These are phyloP conservation scores for Actinia equina DNA, from an alignment of 64 coral and sea anemone species.

Conservation along the genomic window DNA sequence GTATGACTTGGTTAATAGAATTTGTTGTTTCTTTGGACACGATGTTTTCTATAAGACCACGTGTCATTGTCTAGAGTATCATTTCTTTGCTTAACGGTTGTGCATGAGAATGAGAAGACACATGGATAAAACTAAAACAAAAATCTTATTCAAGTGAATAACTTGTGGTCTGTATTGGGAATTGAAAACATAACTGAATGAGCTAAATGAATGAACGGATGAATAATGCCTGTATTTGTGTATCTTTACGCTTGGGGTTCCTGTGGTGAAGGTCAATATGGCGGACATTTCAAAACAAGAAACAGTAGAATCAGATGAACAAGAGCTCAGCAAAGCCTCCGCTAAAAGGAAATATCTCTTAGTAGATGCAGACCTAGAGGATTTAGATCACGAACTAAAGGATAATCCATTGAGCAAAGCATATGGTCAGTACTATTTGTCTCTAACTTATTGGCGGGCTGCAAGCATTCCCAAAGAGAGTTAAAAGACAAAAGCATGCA, in stretches of 20 bases:
- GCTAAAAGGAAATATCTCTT: constrained; percentile 81
- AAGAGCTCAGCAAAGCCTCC: constrained; percentile 43
- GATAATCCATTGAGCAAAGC: constrained; percentile 78
- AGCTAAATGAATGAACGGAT: neutral
- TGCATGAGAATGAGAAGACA: neutral
- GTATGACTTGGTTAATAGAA: too few relatives aligned
- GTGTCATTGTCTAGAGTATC: too few relatives aligned
- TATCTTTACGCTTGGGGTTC: neutral
- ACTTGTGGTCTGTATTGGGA: too few relatives aligned
- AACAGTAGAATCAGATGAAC: neutral
- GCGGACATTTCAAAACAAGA: constrained; percentile 26
- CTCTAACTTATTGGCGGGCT: too few relatives aligned
- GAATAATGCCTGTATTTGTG: too few relatives aligned
- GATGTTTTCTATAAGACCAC: too few relatives aligned
- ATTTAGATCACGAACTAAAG: constrained; percentile 50
- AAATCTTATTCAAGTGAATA: neutral
- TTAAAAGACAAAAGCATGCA: too few relatives aligned
- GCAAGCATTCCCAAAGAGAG: too few relatives aligned
- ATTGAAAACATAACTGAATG: too few relatives aligned
- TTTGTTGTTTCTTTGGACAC: too few relatives aligned
- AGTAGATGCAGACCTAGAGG: constrained; percentile 68
- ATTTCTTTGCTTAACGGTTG: too few relatives aligned
- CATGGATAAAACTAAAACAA: neutral
- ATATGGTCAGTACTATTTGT: constrained; percentile 44
- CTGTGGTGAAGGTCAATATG: constrained; percentile 40